phyloP scores from a whole-genome alignment of 2,113 vertebrate genomes.

The Etheostoma spectabile region DNA sequence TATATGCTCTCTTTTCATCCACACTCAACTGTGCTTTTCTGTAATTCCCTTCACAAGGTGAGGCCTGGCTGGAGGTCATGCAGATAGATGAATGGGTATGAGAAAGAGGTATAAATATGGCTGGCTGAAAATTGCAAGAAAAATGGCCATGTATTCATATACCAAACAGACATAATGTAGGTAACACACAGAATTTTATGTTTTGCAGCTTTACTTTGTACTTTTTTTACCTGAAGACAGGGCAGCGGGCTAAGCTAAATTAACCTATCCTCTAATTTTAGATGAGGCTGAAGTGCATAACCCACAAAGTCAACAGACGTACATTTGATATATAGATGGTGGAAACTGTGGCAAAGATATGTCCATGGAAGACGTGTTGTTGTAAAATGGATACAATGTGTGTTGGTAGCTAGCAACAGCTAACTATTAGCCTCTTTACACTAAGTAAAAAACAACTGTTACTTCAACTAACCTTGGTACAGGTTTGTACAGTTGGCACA shows the following conservation, averaged over 20 bases:
- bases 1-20: constrained; percentile 63
- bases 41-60: constrained; percentile 62
- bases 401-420: not conserved
- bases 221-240: not conserved
- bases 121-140: constrained; percentile 18
- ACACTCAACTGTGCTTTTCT: constrained; percentile 40
- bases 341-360: not conserved
- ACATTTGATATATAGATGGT: not conserved
- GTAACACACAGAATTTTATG: constrained; percentile 18
- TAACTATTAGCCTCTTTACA: not conserved
- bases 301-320: not conserved
- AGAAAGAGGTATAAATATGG: constrained; percentile 30
- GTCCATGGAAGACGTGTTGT: not conserved
- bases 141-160: constrained; percentile 28
- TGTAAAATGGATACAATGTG: too few relatives aligned
- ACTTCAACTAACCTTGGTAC: too few relatives aligned
- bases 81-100: constrained; percentile 31
- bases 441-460: not conserved
- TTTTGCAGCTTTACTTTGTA: constrained; percentile 21
- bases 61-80: constrained; percentile 43
- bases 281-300: not conserved
- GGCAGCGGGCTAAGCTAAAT: not conserved
- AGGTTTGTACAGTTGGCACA: too few relatives aligned
- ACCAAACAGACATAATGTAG: not conserved
- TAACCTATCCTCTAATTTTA: not conserved